These are phyloP conservation scores for Phymanthus crucifer DNA, from an alignment of 92 coral and sea anemone species.

Conservation along the genomic window DNA sequence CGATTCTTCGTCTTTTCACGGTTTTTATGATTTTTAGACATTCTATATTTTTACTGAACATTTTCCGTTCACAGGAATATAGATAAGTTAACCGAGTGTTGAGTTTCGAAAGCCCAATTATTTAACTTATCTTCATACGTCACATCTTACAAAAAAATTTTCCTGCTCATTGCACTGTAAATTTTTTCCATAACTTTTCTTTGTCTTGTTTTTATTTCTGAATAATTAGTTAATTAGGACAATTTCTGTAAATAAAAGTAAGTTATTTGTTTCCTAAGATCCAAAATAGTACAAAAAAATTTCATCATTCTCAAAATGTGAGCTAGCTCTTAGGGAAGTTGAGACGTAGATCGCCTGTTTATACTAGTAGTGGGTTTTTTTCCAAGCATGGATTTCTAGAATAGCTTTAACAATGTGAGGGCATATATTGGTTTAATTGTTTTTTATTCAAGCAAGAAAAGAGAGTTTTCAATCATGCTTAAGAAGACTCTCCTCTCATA, in stretches of 20 bases:
- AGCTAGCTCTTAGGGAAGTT: too few relatives aligned
- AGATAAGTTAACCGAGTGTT: not conserved
- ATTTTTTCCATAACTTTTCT: not conserved
- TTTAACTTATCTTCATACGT: not conserved
- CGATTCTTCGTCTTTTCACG: slow-evolving; percentile 15
- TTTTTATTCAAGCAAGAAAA: not conserved
- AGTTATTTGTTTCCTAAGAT: not conserved
- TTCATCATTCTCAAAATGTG: too few relatives aligned
- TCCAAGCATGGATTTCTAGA: too few relatives aligned
- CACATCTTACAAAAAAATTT: not conserved
- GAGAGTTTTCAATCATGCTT: not conserved
- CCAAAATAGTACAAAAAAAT: not conserved
- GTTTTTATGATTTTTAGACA: slow-evolving; percentile 1
- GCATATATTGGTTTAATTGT: not conserved
- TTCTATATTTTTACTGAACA: not conserved
- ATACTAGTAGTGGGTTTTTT: too few relatives aligned
- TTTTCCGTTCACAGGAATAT: not conserved
- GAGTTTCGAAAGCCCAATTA: slow-evolving; percentile 6
- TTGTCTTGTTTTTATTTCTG: not conserved
- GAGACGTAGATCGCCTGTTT: too few relatives aligned
- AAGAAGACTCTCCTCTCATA: not conserved
- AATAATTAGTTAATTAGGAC: not conserved
- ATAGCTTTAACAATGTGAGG: too few relatives aligned
- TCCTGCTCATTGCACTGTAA: not conserved
- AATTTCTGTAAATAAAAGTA: not conserved